Evolutionary conservation across 2,113 vertebrate genomes (phyloP).

Genomic region (Scortum barcoo): DNA sequence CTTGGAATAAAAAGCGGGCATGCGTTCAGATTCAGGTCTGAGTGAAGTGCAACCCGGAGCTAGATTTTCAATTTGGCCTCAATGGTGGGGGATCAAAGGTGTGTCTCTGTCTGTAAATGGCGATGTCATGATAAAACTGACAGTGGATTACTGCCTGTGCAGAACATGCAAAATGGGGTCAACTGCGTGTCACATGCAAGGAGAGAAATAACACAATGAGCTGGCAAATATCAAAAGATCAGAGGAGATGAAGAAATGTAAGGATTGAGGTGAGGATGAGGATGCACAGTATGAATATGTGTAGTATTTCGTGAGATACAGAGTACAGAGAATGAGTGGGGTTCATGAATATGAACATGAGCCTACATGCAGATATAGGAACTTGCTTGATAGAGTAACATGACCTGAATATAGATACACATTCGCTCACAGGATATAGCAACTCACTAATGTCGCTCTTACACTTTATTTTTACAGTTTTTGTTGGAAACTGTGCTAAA

Average conservation of each 20-base stretch:
- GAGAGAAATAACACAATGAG: conserved; percentile 28
- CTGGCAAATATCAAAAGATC: conserved; percentile 36
- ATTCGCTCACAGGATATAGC: conserved; percentile 17
- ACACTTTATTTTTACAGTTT: not conserved
- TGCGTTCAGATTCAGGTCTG: conserved; percentile 20
- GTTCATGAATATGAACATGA: not conserved
- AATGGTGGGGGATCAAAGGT: not conserved
- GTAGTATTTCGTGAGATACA: not conserved
- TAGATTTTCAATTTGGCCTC: conserved; percentile 16
- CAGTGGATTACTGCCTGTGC: conserved; percentile 8
- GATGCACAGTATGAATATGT: not conserved
- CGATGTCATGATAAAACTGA: conserved; percentile 4
- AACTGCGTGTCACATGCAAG: conserved; percentile 17
- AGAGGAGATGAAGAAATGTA: conserved; percentile 23
- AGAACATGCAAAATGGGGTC: conserved; percentile 22
- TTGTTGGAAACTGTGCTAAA: not conserved
- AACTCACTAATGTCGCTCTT: conserved; percentile 3
- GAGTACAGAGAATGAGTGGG: not conserved
- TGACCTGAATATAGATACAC: conserved; percentile 25
- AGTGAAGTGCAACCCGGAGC: not conserved
- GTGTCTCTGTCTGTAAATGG: conserved; percentile 12
- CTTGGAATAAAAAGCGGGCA: conserved; percentile 37
- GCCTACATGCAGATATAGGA: conserved; percentile 4
- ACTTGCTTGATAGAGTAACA: not conserved
- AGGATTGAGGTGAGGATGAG: conserved; percentile 13